A percentile compares a stretch with the other conserved stretches of the same genome.
phyloP scores from a whole-genome alignment of 2,113 vertebrate genomes.

The Caranx ignobilis region DNA sequence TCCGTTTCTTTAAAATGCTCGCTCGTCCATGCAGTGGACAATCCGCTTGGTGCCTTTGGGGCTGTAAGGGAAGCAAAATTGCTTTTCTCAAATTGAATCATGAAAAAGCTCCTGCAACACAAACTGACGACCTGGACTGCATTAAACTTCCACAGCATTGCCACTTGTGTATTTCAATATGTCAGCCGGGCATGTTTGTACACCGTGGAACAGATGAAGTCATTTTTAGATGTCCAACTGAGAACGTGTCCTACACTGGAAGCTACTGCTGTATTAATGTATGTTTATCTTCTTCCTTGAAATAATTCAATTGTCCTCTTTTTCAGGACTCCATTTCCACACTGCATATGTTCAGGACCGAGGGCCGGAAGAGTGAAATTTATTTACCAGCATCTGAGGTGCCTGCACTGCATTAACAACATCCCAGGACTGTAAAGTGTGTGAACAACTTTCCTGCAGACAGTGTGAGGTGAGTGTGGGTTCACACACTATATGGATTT shows the following conservation, averaged over 20 bases:
- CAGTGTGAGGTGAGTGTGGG: neutral
- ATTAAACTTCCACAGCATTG: neutral
- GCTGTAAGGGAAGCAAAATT: neutral
- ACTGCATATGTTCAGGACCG: slow-evolving; percentile 25
- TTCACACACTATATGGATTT: slow-evolving; percentile 8
- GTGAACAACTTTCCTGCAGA: slow-evolving; percentile 10
- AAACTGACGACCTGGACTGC: neutral
- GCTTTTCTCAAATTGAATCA: too few species aligned
- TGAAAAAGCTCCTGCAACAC: neutral
- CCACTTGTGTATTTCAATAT: neutral
- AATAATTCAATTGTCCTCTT: neutral
- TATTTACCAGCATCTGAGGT: slow-evolving; percentile 11
- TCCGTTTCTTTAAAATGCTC: neutral
- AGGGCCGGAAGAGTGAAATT: slow-evolving; percentile 2
- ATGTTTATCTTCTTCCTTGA: slow-evolving; percentile 9
- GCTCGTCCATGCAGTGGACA: neutral
- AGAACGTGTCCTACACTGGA: neutral
- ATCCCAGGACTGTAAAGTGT: neutral
- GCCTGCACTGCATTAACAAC: slow-evolving; percentile 10
- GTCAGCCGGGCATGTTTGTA: neutral
- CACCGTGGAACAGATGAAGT: neutral
- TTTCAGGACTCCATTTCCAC: slow-evolving; percentile 35
- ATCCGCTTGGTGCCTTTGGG: neutral
- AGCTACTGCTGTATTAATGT: neutral
- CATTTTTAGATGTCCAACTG: neutral